phyloP scores from a whole-genome alignment of 2,888 invertebrate genomes.

The Dorcus hopei region DNA sequence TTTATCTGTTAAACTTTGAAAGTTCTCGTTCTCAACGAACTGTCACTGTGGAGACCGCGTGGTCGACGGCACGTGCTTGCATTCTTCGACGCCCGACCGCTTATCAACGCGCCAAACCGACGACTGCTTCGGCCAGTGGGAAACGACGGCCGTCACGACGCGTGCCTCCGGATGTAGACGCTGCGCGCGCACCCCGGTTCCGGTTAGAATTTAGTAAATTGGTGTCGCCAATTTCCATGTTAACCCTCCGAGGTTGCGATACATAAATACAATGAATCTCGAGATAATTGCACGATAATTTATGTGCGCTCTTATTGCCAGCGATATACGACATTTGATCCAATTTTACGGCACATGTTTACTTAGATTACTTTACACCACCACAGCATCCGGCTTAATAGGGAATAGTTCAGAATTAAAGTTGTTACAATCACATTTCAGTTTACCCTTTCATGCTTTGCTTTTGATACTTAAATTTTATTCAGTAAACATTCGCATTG shows the following conservation, averaged over 20 bases:
- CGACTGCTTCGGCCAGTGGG: slow-evolving; percentile 43
- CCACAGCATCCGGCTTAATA: too few species aligned
- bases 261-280: slow-evolving; percentile 5
- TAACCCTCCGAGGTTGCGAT: background rate
- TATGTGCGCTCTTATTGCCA: background rate
- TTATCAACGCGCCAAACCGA: slow-evolving; percentile 38
- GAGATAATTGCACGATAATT: slow-evolving; percentile 5
- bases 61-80: slow-evolving; percentile 30
- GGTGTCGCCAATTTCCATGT: background rate
- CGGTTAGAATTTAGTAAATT: slow-evolving; percentile 26
- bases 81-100: slow-evolving; percentile 35
- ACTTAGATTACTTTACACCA: too few species aligned
- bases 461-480: too few species aligned
- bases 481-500: too few species aligned
- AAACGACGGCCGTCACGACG: slow-evolving; percentile 48
- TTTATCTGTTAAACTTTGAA: background rate
- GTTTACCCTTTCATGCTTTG: too few species aligned
- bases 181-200: slow-evolving; percentile 58
- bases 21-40: slow-evolving; percentile 1
- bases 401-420: too few species aligned
- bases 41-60: slow-evolving; percentile 23
- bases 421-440: too few species aligned
- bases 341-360: too few species aligned
- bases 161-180: slow-evolving; percentile 47
- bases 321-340: too few species aligned